These are phyloP conservation scores for Gymnoscelis rufifasciata DNA, from an alignment of 2,888 invertebrate species.

Conservation along the genomic window DNA sequence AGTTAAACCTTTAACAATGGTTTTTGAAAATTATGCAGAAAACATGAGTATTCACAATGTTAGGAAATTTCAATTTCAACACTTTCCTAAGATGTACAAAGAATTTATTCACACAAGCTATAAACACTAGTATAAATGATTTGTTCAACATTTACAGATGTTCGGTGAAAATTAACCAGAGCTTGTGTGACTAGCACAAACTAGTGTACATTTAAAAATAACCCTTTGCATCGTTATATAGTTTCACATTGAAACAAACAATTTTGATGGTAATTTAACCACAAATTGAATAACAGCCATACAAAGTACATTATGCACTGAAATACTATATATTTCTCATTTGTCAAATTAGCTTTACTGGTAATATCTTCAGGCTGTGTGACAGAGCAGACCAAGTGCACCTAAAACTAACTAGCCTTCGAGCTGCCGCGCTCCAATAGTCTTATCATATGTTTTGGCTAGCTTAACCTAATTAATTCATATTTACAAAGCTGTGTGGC, in stretches of 20 bases:
- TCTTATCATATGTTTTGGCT: conserved; percentile 30
- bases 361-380: not conserved
- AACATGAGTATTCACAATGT: conserved; percentile 72
- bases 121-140: not conserved
- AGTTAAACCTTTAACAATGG: not conserved
- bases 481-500: conserved; percentile 31
- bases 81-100: too few species aligned
- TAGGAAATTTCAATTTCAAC: conserved; percentile 60
- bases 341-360: too few species aligned
- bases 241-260: too few species aligned
- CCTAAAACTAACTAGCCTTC: conserved; percentile 24
- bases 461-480: conserved; percentile 30
- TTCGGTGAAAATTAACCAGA: not conserved
- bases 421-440: conserved; percentile 35
- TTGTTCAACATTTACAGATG: too few species aligned
- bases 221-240: too few species aligned
- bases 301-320: too few species aligned
- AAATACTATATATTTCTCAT: too few species aligned
- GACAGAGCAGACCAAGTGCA: too few species aligned
- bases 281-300: too few species aligned
- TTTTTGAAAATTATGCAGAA: conserved; percentile 42
- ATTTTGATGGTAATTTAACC: too few species aligned
- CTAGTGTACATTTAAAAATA: not conserved
- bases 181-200: not conserved
- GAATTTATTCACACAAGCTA: conserved; percentile 26